Conservation (phyloP, 2,113 vertebrate genomes). For the Ictidomys tridecemlineatus region DNA sequence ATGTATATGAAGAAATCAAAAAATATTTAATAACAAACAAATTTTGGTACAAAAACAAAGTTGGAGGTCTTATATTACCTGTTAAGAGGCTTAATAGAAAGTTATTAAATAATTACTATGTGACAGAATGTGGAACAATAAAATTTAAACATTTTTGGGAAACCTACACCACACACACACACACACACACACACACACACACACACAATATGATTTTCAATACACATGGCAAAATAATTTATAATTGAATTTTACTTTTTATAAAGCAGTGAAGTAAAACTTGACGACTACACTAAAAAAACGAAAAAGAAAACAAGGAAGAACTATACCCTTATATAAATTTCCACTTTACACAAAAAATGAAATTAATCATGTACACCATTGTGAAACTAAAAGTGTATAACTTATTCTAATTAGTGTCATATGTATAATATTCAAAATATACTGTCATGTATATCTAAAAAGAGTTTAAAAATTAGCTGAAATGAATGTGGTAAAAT, state of each 20-base stretch:
- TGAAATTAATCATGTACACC: background rate
- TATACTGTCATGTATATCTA: too few relatives aligned
- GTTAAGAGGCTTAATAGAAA: background rate
- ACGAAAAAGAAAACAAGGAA: fast-evolving
- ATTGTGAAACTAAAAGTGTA: background rate
- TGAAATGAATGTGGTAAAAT: background rate
- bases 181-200: too few relatives aligned
- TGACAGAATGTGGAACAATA: background rate
- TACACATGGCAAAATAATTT: background rate
- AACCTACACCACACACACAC: background rate
- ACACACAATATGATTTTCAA: background rate
- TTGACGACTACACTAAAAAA: background rate
- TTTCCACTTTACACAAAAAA: background rate
- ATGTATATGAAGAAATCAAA: background rate
- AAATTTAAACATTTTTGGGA: background rate
- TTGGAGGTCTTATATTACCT: background rate
- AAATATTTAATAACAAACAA: background rate
- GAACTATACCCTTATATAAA: background rate
- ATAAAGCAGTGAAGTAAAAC: background rate
- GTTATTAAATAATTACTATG: background rate
- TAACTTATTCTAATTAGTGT: too few relatives aligned
- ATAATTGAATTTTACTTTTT: background rate
- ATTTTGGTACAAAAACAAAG: background rate
- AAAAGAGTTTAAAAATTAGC: background rate
- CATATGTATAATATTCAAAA: too few relatives aligned